Evolutionary conservation across 2,113 vertebrate species (phyloP).

Genomic region (Hypanus sabinus): DNA sequence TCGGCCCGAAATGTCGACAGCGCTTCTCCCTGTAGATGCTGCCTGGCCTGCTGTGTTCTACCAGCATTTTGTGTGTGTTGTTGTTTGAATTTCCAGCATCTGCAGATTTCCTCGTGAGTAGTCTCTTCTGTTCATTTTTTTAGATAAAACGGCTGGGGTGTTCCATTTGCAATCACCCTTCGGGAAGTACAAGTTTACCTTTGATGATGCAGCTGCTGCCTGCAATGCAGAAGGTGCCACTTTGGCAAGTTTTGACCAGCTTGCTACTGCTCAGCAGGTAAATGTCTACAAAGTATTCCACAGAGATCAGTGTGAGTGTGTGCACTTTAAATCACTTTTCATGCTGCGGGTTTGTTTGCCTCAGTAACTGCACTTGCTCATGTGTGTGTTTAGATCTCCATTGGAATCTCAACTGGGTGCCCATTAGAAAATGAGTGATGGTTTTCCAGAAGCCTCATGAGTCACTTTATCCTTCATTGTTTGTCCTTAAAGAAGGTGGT

Average conservation of each 20-base stretch:
- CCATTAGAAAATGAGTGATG: background rate
- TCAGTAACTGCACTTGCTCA: background rate
- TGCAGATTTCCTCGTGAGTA: too few relatives aligned
- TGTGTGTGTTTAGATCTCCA: background rate
- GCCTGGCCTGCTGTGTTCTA: too few relatives aligned
- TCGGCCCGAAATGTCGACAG: too few relatives aligned
- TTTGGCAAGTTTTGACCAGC: constrained; percentile 70
- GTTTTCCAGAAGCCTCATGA: background rate
- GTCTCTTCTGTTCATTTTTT: constrained; percentile 38
- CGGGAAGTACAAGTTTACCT: constrained; percentile 73
- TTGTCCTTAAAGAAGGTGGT: background rate
- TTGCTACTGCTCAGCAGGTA: constrained; percentile 86
- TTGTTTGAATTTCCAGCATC: too few relatives aligned
- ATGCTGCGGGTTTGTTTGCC: background rate
- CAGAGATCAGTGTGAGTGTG: background rate
- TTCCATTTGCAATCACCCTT: constrained; percentile 74
- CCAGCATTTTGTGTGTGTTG: too few relatives aligned
- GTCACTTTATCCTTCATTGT: background rate
- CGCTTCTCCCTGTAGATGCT: too few relatives aligned
- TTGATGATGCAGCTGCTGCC: constrained; percentile 59
- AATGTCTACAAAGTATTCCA: background rate
- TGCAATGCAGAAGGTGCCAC: constrained; percentile 68
- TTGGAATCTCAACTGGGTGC: background rate
- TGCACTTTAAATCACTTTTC: background rate
- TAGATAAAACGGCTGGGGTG: constrained; percentile 80